Conservation (phyloP, 2,797 vertebrate species). For the Pteropus rufus region DNA sequence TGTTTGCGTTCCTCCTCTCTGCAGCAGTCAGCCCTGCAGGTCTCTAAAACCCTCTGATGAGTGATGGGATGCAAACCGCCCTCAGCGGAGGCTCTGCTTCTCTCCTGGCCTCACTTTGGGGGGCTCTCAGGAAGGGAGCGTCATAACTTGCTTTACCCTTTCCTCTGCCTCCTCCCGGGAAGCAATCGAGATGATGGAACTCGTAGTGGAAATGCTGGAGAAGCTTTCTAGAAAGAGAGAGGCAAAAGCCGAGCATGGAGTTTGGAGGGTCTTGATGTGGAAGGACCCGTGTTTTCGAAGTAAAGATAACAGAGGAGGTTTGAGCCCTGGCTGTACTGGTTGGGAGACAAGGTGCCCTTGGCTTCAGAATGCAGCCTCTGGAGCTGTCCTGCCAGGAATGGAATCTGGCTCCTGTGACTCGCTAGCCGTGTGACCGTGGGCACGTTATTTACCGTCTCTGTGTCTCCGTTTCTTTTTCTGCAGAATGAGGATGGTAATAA, state of each 20-base stretch:
- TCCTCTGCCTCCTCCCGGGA: slow-evolving; percentile 30
- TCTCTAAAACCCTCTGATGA: not conserved
- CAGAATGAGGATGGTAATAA: not conserved
- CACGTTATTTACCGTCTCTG: not conserved
- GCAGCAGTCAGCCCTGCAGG: not conserved
- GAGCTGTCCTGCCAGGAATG: not conserved
- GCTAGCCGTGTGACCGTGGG: not conserved
- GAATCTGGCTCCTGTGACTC: not conserved
- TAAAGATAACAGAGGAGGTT: not conserved
- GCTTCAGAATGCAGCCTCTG: not conserved
- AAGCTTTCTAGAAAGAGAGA: not conserved
- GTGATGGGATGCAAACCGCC: not conserved
- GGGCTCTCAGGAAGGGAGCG: slow-evolving; percentile 49
- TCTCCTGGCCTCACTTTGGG: not conserved
- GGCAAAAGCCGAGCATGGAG: not conserved
- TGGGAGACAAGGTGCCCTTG: too few relatives aligned
- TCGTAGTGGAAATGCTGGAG: not conserved
- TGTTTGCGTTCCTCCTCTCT: not conserved
- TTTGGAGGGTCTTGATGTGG: not conserved
- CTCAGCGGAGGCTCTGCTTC: not conserved
- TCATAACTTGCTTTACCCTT: slow-evolving; percentile 31
- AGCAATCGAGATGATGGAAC: slow-evolving; percentile 49
- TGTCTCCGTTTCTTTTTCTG: not conserved
- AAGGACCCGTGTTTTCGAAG: not conserved
- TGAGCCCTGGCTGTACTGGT: not conserved